Percentiles rank a stretch among this genome's conserved stretches.
Conservation (phyloP, 2,888 invertebrate genomes). For the Hyposoter didymator region DNA sequence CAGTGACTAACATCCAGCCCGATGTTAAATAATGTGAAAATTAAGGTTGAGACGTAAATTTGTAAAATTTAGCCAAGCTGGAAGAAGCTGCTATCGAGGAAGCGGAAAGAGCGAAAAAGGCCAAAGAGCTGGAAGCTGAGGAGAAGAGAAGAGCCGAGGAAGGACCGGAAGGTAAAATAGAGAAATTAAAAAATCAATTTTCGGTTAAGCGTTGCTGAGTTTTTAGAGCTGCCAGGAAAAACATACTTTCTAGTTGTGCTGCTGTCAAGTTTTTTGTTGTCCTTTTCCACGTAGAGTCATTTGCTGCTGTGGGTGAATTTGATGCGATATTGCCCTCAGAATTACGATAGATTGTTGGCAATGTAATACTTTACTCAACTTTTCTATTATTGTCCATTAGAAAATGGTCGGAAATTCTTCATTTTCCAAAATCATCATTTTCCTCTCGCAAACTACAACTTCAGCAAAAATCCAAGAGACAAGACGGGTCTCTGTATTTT, state of each 20-base stretch:
- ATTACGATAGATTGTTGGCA: not conserved
- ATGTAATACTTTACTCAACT: not conserved
- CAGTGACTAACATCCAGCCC: not conserved
- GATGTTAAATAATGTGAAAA: not conserved
- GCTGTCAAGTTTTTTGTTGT: slow-evolving; percentile 54
- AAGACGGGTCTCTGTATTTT: slow-evolving; percentile 1
- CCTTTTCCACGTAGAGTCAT: slow-evolving; percentile 49
- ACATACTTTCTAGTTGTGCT: slow-evolving; percentile 54
- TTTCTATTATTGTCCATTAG: slow-evolving; percentile 1
- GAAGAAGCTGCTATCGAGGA: slow-evolving; percentile 83
- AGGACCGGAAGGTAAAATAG: slow-evolving; percentile 83
- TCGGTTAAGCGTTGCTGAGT: slow-evolving; percentile 68
- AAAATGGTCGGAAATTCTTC: slow-evolving; percentile 8
- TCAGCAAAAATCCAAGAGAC: slow-evolving; percentile 36
- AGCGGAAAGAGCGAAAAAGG: slow-evolving; percentile 75
- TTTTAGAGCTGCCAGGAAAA: slow-evolving; percentile 76
- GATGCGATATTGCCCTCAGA: slow-evolving; percentile 28
- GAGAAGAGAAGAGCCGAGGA: slow-evolving; percentile 79
- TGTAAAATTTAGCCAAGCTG: slow-evolving; percentile 80
- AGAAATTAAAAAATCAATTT: slow-evolving; percentile 70
- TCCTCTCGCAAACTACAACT: slow-evolving; percentile 7
- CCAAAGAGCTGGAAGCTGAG: slow-evolving; percentile 81
- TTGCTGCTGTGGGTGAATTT: slow-evolving; percentile 26
- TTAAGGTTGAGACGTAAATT: slow-evolving; percentile 55
- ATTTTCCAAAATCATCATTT: slow-evolving; percentile 23